Evolutionary conservation across 1,140 invertebrate species (phyloP).

Genomic region (Ctenoplectra terminalis): DNA sequence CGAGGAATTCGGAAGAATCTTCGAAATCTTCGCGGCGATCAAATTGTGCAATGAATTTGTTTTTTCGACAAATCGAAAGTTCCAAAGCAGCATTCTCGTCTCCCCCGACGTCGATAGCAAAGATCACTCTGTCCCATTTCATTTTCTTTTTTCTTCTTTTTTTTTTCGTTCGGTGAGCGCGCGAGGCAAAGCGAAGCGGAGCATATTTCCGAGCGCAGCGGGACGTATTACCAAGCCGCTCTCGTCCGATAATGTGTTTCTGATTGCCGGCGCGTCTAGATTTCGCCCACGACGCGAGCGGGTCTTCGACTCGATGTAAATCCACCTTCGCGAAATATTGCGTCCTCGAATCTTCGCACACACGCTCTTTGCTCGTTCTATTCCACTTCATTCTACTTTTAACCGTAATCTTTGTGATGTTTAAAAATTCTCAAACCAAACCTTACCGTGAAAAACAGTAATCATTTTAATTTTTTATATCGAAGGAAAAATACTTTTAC

Average conservation of each 20-base stretch:
- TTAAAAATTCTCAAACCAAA: background rate
- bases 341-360: background rate
- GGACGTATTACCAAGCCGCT: slow-evolving; percentile 74
- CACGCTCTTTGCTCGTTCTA: background rate
- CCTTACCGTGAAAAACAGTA: no score
- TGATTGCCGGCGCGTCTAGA: slow-evolving; percentile 77
- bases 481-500: no score
- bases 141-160: slow-evolving; percentile 15
- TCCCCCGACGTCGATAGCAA: slow-evolving; percentile 25
- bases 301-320: slow-evolving; percentile 43
- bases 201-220: slow-evolving; percentile 75
- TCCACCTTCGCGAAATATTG: slow-evolving; percentile 58
- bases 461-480: no score
- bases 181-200: slow-evolving; percentile 43
- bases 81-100: background rate
- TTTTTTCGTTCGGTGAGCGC: slow-evolving; percentile 22
- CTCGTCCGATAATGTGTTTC: slow-evolving; percentile 79
- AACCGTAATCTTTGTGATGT: background rate
- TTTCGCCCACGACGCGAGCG: slow-evolving; percentile 62
- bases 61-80: background rate
- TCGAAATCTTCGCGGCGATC: background rate
- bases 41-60: no score
- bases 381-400: background rate
- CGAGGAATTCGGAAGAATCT: background rate
- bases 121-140: slow-evolving; percentile 52